These are phyloP conservation scores for Pterocles orientalis DNA, from an alignment of 2,113 vertebrate species.

Conservation along the genomic window DNA sequence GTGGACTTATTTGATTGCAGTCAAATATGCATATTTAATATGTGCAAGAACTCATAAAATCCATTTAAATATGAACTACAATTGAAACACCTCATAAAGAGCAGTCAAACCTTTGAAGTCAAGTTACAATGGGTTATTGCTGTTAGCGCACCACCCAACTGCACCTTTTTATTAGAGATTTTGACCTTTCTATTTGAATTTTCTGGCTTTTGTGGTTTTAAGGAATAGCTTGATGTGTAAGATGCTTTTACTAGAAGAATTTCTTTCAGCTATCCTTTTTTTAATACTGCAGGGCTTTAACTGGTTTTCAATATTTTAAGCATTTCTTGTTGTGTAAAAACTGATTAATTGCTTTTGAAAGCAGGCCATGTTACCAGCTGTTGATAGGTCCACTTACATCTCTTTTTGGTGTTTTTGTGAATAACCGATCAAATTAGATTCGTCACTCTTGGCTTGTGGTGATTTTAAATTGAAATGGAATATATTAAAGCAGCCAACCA, in stretches of 20 bases:
- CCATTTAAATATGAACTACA: constrained; percentile 9
- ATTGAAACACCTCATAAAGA: constrained; percentile 1
- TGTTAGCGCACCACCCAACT: neutral
- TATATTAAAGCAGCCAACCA: constrained; percentile 83
- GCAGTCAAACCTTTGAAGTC: neutral
- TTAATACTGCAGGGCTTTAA: constrained; percentile 12
- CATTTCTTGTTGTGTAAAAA: constrained; percentile 40
- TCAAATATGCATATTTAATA: constrained; percentile 10
- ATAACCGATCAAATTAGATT: constrained; percentile 80
- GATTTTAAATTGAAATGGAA: constrained; percentile 84
- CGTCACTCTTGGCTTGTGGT: constrained; percentile 75
- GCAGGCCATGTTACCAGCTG: constrained; percentile 44
- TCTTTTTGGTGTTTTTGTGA: constrained; percentile 74
- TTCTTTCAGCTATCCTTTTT: neutral
- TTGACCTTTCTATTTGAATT: constrained; percentile 7
- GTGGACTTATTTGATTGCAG: neutral
- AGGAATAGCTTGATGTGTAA: neutral
- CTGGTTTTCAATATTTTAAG: constrained; percentile 8
- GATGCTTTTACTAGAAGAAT: neutral
- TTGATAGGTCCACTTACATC: constrained; percentile 51
- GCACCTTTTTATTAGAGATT: neutral
- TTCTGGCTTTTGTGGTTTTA: constrained; percentile 17
- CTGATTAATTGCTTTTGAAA: constrained; percentile 65
- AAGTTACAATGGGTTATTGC: neutral
- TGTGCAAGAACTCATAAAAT: neutral